phyloP scores from a whole-genome alignment of 2,113 vertebrate species.

The Grantiella picta region DNA sequence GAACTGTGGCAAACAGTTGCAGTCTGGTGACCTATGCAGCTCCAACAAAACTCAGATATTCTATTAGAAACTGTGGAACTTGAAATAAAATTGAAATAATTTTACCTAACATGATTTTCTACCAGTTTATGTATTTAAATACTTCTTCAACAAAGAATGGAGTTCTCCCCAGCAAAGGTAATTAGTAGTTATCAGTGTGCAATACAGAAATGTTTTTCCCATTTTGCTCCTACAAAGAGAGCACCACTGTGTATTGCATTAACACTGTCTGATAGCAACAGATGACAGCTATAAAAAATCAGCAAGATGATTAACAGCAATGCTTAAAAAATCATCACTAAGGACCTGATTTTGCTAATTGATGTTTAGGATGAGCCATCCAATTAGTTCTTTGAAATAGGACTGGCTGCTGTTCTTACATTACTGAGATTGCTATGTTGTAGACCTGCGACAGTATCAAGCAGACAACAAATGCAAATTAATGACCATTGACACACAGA shows the following conservation, averaged over 20 bases:
- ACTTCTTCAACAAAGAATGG: slow-evolving; percentile 62
- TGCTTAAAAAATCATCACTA: slow-evolving; percentile 70
- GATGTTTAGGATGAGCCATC: slow-evolving; percentile 65
- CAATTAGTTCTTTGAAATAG: slow-evolving; percentile 70
- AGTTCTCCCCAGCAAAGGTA: slow-evolving; percentile 62
- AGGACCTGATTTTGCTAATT: slow-evolving; percentile 68
- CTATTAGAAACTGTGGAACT: slow-evolving; percentile 49
- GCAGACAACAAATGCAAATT: slow-evolving; percentile 27
- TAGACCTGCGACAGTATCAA: slow-evolving; percentile 45
- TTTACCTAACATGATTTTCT: slow-evolving; percentile 54
- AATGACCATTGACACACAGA: slow-evolving; percentile 8
- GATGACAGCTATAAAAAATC: slow-evolving; percentile 67
- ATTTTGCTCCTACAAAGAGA: slow-evolving; percentile 65
- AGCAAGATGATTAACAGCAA: slow-evolving; percentile 72
- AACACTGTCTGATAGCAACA: slow-evolving; percentile 60
- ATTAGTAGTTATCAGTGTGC: slow-evolving; percentile 74
- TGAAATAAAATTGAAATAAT: background rate
- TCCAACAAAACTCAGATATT: background rate
- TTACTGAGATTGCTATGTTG: background rate
- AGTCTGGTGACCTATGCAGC: background rate
- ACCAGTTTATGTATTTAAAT: slow-evolving; percentile 57
- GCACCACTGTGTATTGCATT: slow-evolving; percentile 68
- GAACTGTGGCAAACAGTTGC: background rate
- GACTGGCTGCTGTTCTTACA: slow-evolving; percentile 25
- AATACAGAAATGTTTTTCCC: slow-evolving; percentile 69